A percentile compares a stretch with the other conserved stretches of the same genome.
Evolutionary conservation across 2,797 vertebrate species (phyloP).

Genomic region (Spinus olivaceus): DNA sequence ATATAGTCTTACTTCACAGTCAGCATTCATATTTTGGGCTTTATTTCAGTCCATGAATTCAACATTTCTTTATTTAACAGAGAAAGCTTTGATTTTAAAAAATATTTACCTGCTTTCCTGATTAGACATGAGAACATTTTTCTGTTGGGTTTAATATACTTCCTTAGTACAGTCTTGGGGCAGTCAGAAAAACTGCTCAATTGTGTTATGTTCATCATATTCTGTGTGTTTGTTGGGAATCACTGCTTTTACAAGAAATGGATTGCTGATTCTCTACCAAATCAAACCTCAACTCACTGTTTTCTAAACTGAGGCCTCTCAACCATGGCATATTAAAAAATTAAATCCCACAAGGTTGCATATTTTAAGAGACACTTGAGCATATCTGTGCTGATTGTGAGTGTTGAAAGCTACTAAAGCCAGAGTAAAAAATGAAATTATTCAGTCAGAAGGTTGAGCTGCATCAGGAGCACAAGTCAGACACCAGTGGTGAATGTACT

Average conservation of each 20-base stretch:
- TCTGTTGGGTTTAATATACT: neutral
- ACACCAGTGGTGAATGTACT: fast-evolving
- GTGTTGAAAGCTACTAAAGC: neutral
- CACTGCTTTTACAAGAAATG: neutral
- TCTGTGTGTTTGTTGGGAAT: neutral
- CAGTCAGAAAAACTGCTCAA: neutral
- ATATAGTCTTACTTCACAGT: neutral
- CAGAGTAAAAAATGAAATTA: neutral
- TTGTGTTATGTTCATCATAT: neutral
- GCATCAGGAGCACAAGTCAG: neutral
- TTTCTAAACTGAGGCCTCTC: neutral
- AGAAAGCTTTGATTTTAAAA: neutral
- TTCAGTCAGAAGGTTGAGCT: neutral
- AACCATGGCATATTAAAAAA: neutral
- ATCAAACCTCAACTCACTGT: neutral
- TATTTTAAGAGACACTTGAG: neutral
- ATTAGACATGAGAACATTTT: neutral
- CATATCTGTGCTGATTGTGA: neutral
- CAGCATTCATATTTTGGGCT: neutral
- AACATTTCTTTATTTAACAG: neutral
- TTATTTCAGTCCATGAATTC: neutral
- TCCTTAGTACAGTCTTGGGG: neutral
- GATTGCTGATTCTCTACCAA: neutral
- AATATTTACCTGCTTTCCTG: neutral
- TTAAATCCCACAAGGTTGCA: fast-evolving